A percentile compares a stretch with the other conserved stretches of the same genome.
Conservation (phyloP, 2,113 vertebrate species). For the Anhinga rufa region DNA sequence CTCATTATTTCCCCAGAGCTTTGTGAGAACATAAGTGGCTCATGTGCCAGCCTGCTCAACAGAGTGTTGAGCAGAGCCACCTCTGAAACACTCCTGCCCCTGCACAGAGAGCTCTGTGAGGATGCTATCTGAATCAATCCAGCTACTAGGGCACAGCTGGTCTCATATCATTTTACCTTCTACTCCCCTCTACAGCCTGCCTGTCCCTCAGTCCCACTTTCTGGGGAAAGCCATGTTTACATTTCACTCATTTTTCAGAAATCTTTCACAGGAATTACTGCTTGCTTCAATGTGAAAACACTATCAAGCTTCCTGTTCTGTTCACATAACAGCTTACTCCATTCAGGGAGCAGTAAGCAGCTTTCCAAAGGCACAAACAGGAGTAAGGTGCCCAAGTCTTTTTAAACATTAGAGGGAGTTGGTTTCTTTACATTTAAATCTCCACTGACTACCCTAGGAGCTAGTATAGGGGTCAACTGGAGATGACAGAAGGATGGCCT, state of each 20-base stretch:
- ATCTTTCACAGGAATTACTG: background rate
- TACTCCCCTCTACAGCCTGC: background rate
- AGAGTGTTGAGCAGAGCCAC: background rate
- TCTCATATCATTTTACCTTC: background rate
- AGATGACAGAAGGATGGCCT: background rate
- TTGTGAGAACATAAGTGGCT: background rate
- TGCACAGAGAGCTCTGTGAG: background rate
- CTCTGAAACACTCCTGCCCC: background rate
- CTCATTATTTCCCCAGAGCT: background rate
- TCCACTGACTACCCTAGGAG: background rate
- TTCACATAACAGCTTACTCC: background rate
- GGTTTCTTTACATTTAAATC: background rate
- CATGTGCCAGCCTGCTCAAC: background rate
- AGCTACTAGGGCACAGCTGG: background rate
- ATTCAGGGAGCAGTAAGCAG: background rate
- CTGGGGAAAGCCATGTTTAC: background rate
- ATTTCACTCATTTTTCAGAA: background rate
- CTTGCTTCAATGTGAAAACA: background rate
- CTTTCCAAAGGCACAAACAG: background rate
- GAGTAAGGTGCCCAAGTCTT: background rate
- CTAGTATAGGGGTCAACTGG: background rate
- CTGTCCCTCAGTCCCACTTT: background rate
- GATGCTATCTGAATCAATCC: background rate
- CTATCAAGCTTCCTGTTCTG: background rate
- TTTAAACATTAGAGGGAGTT: background rate